These are phyloP conservation scores for Eristalis tenax DNA, from an alignment of 2,888 invertebrate species.

Conservation along the genomic window DNA sequence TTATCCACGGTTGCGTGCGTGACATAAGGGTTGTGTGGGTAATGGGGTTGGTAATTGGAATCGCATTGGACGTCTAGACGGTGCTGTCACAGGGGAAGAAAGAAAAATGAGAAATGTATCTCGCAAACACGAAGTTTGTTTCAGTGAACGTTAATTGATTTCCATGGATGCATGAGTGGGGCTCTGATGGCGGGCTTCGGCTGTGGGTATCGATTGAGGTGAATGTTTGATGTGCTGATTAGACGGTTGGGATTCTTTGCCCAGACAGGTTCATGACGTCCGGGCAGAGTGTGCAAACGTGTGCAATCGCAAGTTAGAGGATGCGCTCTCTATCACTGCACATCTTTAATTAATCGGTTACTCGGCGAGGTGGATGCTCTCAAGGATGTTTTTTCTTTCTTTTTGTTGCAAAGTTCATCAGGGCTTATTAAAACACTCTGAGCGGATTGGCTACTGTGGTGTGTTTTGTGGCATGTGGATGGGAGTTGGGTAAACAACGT, in stretches of 20 bases:
- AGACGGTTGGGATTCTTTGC: not conserved
- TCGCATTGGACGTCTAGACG: slow-evolving; percentile 63
- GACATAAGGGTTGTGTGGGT: slow-evolving; percentile 47
- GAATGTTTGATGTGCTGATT: slow-evolving; percentile 5
- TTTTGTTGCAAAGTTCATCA: not conserved
- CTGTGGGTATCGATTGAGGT: not conserved
- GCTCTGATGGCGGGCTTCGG: slow-evolving; percentile 22
- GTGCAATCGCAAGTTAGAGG: not conserved
- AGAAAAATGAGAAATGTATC: slow-evolving; percentile 20
- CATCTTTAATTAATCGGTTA: not conserved
- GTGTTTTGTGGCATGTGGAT: too few relatives aligned
- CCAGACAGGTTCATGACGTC: not conserved
- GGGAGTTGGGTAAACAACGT: too few relatives aligned
- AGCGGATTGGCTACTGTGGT: too few relatives aligned
- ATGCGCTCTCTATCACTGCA: not conserved
- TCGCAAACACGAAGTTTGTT: slow-evolving; percentile 37
- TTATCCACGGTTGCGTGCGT: slow-evolving; percentile 56
- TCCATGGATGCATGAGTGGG: slow-evolving; percentile 36
- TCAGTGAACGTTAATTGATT: slow-evolving; percentile 56
- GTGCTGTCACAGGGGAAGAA: slow-evolving; percentile 53
- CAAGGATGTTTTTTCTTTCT: not conserved
- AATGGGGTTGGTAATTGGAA: slow-evolving; percentile 64
- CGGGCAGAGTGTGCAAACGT: not conserved
- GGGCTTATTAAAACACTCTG: too few relatives aligned
- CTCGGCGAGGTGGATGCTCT: not conserved